A percentile compares a stretch with the other conserved stretches of the same genome.
Conservation (phyloP, 2,797 vertebrate genomes). For the Nannoperca obscura region DNA sequence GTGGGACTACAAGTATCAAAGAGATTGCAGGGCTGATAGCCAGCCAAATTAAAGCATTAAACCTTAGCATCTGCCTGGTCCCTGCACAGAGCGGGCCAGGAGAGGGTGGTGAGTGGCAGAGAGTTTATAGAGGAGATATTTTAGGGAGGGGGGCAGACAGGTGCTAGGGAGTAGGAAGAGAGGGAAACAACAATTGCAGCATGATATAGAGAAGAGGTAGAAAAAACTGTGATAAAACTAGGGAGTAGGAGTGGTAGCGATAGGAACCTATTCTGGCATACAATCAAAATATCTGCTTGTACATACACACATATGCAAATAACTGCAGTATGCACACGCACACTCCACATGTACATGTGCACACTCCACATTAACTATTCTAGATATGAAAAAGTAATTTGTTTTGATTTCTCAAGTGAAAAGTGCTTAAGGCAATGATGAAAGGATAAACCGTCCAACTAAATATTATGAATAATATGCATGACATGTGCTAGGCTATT, state of each 20-base stretch:
- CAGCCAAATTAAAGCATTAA: slow-evolving; percentile 79
- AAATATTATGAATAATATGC: slow-evolving; percentile 20
- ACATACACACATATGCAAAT: neutral
- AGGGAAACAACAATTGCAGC: slow-evolving; percentile 47
- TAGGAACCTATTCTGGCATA: neutral
- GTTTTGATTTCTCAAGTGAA: slow-evolving; percentile 31
- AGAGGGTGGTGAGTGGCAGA: slow-evolving; percentile 56
- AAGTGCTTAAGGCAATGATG: slow-evolving; percentile 19
- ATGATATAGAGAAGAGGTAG: slow-evolving; percentile 27
- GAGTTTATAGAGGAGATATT: slow-evolving; percentile 62
- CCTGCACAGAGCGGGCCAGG: slow-evolving; percentile 50
- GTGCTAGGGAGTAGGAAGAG: slow-evolving; percentile 47
- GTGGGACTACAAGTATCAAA: slow-evolving; percentile 79
- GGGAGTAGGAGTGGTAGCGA: neutral
- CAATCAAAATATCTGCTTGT: neutral
- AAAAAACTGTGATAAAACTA: neutral
- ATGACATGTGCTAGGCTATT: slow-evolving; percentile 2
- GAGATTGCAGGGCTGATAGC: slow-evolving; percentile 76
- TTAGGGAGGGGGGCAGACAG: slow-evolving; percentile 52
- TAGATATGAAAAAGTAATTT: slow-evolving; percentile 13
- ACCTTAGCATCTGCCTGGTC: slow-evolving; percentile 76
- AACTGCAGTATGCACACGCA: neutral
- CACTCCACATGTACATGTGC: neutral
- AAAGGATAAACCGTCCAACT: slow-evolving; percentile 7
- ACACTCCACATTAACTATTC: slow-evolving; percentile 15